A percentile compares a stretch with the other conserved stretches of the same genome.
phyloP scores from a whole-genome alignment of 2,888 invertebrate species.

The Callimorpha dominula region DNA sequence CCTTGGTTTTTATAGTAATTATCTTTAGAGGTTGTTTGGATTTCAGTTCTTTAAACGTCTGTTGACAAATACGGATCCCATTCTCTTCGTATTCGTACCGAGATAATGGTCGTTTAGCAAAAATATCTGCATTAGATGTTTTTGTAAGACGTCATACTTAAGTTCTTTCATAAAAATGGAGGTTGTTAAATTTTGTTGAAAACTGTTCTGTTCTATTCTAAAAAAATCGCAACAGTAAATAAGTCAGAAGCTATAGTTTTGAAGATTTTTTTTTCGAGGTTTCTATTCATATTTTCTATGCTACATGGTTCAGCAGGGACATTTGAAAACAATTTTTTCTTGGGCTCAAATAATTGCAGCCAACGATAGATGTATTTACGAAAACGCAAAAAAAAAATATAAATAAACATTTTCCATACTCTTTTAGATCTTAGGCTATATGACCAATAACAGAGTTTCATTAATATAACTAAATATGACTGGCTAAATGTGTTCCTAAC shows the following conservation, averaged over 20 bases:
- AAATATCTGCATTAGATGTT: neutral
- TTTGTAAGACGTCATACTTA: neutral
- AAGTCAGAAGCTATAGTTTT: too few species aligned
- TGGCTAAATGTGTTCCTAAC: too few species aligned
- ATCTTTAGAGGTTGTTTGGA: constrained; percentile 32
- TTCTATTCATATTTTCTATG: too few species aligned
- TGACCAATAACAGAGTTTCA: too few species aligned
- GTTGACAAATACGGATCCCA: constrained; percentile 11
- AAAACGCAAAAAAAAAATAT: neutral
- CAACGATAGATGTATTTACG: neutral
- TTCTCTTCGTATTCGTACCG: constrained; percentile 9
- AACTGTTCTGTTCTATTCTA: neutral
- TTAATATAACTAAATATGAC: too few species aligned
- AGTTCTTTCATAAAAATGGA: neutral
- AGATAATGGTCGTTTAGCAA: constrained; percentile 17
- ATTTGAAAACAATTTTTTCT: too few species aligned
- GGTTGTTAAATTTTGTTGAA: neutral
- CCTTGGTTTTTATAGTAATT: constrained; percentile 36
- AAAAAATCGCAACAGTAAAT: neutral
- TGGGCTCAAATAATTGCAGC: too few species aligned
- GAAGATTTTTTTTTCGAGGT: too few species aligned
- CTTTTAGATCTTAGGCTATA: too few species aligned
- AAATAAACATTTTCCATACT: neutral
- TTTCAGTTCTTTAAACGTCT: constrained; percentile 31
- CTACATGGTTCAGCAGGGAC: too few species aligned